Conservation (phyloP, 1,140 invertebrate species). For the Limonius californicus region DNA sequence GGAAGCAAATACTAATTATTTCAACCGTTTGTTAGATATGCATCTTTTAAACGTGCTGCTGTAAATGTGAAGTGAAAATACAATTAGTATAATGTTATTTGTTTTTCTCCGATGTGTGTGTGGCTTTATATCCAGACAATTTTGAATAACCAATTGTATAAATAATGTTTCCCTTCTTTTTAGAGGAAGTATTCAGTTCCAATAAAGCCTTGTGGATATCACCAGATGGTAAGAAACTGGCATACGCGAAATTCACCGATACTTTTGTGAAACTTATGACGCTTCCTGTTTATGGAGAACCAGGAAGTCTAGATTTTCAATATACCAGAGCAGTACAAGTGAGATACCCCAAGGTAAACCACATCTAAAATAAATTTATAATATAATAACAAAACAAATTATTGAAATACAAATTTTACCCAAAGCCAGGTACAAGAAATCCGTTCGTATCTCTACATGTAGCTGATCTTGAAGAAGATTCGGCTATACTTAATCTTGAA, state of each 20-base stretch:
- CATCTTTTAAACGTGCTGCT: no score
- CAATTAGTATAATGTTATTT: background rate
- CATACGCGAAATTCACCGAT: slow-evolving; percentile 84
- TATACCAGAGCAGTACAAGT: slow-evolving; percentile 67
- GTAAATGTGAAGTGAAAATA: no score
- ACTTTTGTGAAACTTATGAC: slow-evolving; percentile 61
- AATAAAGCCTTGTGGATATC: slow-evolving; percentile 90
- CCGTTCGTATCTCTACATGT: slow-evolving; percentile 67
- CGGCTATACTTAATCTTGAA: slow-evolving; percentile 25
- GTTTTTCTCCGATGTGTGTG: no score
- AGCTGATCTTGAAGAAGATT: slow-evolving; percentile 54
- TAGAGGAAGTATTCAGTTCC: slow-evolving; percentile 87
- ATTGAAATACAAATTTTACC: no score
- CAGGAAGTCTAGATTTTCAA: slow-evolving; percentile 59
- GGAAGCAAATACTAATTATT: no score
- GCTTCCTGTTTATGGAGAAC: slow-evolving; percentile 63
- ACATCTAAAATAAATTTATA: background rate
- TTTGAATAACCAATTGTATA: no score
- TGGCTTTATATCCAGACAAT: no score
- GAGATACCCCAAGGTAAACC: slow-evolving; percentile 80
- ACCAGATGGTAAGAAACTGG: slow-evolving; percentile 70
- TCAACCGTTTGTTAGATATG: no score
- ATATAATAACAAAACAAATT: no score
- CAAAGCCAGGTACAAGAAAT: slow-evolving; percentile 74
- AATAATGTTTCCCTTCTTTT: no score